Base-by-base conservation (phyloP, 2,113 vertebrate genomes). In the Cynoglossus semilaevis region DNA sequence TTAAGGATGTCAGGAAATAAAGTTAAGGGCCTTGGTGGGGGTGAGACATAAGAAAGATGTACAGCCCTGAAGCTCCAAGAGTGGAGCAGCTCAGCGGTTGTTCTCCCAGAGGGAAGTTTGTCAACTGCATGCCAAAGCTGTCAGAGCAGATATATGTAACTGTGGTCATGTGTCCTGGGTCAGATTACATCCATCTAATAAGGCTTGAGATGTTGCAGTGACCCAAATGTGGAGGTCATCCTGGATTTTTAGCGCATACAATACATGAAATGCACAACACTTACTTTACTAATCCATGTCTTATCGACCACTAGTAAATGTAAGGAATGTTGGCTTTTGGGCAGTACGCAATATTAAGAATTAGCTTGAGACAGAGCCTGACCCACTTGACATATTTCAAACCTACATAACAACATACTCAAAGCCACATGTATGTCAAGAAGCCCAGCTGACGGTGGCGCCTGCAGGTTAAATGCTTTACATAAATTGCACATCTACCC, bases 401-500 rank as follows among this genome's bases (percentile, higher is more conserved):
- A 67, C 55, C 34, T 29, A 12, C n/a, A n/a, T n/a, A n/a, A n/a
- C 16, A 13, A 76, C 38, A 37, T 63, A 73, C 77, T 73, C 38
- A 29, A 45, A 51, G 51, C 58, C 43, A 58, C 52, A 8, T 15
- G 63, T 51, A 49, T 16, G 5, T 67, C 52, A 53, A 9, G 58
- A 51, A 62, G 70, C 72, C 51, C 51, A 70, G 67, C 79, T 74
- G 72, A 11, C 45, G 2, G 35, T 1, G 6, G 51, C 44, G 41
- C 68, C 71, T 37, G 5, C 18, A 16, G 69, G 72, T 72, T 72
- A 78, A 81, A 80, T 29, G 49, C 71, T 81, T 74, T 50, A 61
- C 67, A 81, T 81, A 54, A 67, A 79, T 72, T 71, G 72, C 67
- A 73, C 76, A 79, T 72, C 72, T 64, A 59, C 29, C n/a, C 53